Base-by-base conservation (phyloP, 2,113 vertebrate genomes). In the Oenanthe oenanthe region DNA sequence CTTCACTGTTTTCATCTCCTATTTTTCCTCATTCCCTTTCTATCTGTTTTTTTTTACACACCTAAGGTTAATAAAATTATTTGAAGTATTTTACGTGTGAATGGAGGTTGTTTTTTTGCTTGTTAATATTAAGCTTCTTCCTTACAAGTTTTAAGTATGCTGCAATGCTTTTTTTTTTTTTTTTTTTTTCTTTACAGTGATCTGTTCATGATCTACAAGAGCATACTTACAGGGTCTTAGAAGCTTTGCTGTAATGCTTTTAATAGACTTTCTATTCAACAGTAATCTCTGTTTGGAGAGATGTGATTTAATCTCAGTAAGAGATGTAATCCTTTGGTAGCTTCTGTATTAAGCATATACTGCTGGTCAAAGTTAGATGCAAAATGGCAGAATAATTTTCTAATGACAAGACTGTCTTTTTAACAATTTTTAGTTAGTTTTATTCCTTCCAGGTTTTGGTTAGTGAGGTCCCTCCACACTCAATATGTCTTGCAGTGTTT, bases 81-180 rank as follows among this genome's bases (percentile, higher is more conserved):
- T 85, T 45, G 24, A 68, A 71, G 25, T 7, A 43, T 79, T 94
- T 95, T 80, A 14, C 29, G 10, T 29, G 21, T 56, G 40, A 42
- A n/a, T 43, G 2, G 5, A 3, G 0, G 3, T 0, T 0, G 9
- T 62, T 62, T 22, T 62, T 62, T 38, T 21, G 2, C 10, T 16
- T 62, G 14, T 51, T 84, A 84, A 12, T 58, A 45, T 34, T 81
- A 48, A 50, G 6, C 40, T 47, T 48, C 25, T 85, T 83, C 12
- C 29, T 71, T 83, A 25, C 4, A 7, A 32, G 29, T 77, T 60
- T 10, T 51, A 31, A 48, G 24, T 48, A 47, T 56, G 7, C 31
- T 53, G 14, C 31, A 43, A 4, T 74, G 31, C 31, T 48, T 88
- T 85, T 61, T 72, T 10, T 77, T 47, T 88, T 85, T 60, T n/a